A percentile compares a stretch with the other conserved stretches of the same genome.
Evolutionary conservation across 2,797 vertebrate species (phyloP).

Genomic region (Alauda arvensis): DNA sequence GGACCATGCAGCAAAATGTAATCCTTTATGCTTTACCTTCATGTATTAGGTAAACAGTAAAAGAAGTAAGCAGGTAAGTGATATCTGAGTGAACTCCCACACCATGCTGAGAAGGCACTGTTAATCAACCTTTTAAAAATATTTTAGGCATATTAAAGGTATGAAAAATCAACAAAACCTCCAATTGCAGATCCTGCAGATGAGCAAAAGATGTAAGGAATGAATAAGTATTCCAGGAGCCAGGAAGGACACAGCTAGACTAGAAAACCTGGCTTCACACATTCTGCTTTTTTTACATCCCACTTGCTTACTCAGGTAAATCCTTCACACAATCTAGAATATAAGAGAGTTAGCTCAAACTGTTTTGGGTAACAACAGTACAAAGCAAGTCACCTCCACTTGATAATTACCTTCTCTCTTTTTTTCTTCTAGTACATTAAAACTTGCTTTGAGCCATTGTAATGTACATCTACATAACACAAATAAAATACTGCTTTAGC

Average conservation of each 20-base stretch:
- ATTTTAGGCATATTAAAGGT: background rate
- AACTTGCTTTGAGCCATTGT: background rate
- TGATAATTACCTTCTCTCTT: background rate
- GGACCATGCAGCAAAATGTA: background rate
- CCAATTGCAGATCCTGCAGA: background rate
- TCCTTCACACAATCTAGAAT: background rate
- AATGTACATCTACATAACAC: background rate
- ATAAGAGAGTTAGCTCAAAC: background rate
- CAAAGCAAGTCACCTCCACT: background rate
- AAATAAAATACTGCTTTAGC: background rate
- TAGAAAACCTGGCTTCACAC: background rate
- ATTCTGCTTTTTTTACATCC: background rate
- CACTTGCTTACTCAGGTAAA: background rate
- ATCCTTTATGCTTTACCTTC: background rate
- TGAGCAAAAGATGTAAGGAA: background rate
- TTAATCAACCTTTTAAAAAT: background rate
- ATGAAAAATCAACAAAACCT: background rate
- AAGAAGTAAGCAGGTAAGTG: background rate
- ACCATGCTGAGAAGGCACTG: background rate
- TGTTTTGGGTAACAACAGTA: background rate
- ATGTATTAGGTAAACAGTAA: background rate
- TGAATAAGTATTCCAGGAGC: background rate
- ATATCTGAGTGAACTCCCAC: background rate
- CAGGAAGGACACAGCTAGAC: background rate
- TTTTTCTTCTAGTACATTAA: background rate